Evolutionary conservation across 2,888 invertebrate species (phyloP), one percentile per base, ranked within the genome.

Genomic region (Thyatira batis): DNA sequence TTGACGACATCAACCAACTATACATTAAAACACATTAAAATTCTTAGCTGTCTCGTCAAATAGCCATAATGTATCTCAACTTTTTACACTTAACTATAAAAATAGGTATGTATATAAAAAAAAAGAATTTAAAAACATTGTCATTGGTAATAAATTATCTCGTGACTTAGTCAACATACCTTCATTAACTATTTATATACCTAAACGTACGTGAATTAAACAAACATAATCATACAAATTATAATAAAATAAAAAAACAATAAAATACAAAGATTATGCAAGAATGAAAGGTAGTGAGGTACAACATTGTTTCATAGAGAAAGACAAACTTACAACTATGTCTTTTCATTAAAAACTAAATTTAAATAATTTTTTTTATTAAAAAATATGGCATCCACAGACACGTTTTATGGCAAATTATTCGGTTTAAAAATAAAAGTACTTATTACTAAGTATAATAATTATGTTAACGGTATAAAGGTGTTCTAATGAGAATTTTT

Each of bases 91-190:
- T 73, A 78, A 78, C 80, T 86, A 81, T 84, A 86, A 82, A 85
- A 87, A 85, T 48, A 48, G 20, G 28, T 30, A 82, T 74, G 80
- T 68, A 73, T 73, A 77, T 74, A 79, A 78, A 81, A 78, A 82
- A 82, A 86, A 85, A 82, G 78, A 85, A 82, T 85, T 89, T 82
- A 87, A 89, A 89, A 91, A 89, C 87, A 85, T n/a, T 84, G 83
- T 91, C 91, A 91, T 91, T 91, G 91, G 91, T 90, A 91, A 91
- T 91, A 90, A 91, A 89, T 91, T 91, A 91, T 88, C 80, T 88
- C 78, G 89, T 91, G 91, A 91, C 91, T 91, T 91, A 91, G 91
- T 91, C 89, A 88, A 87, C 86, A 78, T 84, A 78, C 80, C n/a
- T n/a, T n/a, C n/a, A n/a, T 83, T 78, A 86, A 73, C 72, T 82